Evolutionary conservation across 2,113 vertebrate species (phyloP), one percentile per base, ranked within the genome.

Genomic region (Anser cygnoides): DNA sequence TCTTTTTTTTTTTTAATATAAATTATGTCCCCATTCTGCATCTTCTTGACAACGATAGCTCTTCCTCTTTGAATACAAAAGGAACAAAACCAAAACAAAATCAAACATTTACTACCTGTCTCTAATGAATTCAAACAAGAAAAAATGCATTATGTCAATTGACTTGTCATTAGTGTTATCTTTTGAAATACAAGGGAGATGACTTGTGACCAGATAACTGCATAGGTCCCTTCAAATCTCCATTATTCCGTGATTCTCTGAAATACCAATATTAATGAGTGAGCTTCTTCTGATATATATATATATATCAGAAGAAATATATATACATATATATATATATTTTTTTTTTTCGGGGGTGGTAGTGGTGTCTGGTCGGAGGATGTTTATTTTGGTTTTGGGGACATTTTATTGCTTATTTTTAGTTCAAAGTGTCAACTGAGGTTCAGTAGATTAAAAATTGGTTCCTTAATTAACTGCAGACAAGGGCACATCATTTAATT

Each of bases 141-240:
- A 82, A 72, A 81, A 81, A 46, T 49, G 20, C 2, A 6, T 5
- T 54, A 4, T 20, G 39, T 71, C 21, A 41, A 22, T 52, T 8
- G 5, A 3, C 0, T 0, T 37, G 55, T 62, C 6, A 0, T 75
- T 72, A 44, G 17, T 22, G 9, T 71, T 74, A 58, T 22, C 33
- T 90, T 80, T 67, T 37, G 16, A 89, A 93, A 63, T 25, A 62
- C 37, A 81, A 66, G 9, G 21, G 31, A 59, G 13, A 58, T 0
- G 10, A 28, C 23, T 14, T 16, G 68, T 26, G 22, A 52, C 50
- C 50, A 25, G 46, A 49, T 49, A 49, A 20, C 46, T 49, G 21
- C 20, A 49, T 11, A 49, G 23, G 50, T 8, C 50, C 50, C 50
- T 25, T 52, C 50, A 23, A 52, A 25, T 25, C 50, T 52, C 50